Conservation (phyloP, 2,888 invertebrate genomes). For the Cetonia aurata region DNA sequence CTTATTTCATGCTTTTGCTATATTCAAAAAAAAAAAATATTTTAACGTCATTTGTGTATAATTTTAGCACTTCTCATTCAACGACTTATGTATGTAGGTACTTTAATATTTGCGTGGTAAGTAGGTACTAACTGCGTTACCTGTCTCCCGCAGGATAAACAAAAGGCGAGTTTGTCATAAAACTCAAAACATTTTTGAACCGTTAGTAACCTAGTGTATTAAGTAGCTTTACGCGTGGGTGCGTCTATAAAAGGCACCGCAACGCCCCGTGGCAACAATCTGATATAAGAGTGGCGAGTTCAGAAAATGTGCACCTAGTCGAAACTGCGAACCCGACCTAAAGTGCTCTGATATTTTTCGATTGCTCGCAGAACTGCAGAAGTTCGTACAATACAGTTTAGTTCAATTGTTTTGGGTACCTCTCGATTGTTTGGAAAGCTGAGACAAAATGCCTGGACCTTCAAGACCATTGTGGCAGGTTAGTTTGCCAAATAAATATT, state of each 20-base stretch:
- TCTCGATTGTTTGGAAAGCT: no score
- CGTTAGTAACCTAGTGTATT: conserved; percentile 33
- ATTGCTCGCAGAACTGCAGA: no score
- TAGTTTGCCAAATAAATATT: conserved; percentile 56
- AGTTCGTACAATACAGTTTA: background rate
- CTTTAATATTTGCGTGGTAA: background rate
- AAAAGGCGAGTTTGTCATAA: conserved; percentile 30
- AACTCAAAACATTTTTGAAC: conserved; percentile 37
- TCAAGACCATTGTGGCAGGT: conserved; percentile 81
- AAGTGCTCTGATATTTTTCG: background rate
- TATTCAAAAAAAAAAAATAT: background rate
- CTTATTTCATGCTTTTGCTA: no score
- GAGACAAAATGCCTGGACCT: conserved; percentile 76
- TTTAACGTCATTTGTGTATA: background rate
- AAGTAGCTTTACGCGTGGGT: conserved; percentile 19
- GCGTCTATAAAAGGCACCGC: conserved; percentile 38
- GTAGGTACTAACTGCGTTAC: conserved; percentile 4
- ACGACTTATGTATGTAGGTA: background rate
- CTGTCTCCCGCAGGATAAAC: conserved; percentile 8
- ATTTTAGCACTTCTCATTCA: conserved; percentile 23
- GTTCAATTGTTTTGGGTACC: no score
- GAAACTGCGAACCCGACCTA: conserved; percentile 11
- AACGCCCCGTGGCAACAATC: conserved; percentile 29
- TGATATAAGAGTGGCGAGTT: conserved; percentile 45
- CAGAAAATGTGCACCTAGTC: conserved; percentile 32